A percentile compares a stretch with the other conserved stretches of the same genome.
phyloP scores from a whole-genome alignment of 2,113 vertebrate species.

The Cairina moschata region DNA sequence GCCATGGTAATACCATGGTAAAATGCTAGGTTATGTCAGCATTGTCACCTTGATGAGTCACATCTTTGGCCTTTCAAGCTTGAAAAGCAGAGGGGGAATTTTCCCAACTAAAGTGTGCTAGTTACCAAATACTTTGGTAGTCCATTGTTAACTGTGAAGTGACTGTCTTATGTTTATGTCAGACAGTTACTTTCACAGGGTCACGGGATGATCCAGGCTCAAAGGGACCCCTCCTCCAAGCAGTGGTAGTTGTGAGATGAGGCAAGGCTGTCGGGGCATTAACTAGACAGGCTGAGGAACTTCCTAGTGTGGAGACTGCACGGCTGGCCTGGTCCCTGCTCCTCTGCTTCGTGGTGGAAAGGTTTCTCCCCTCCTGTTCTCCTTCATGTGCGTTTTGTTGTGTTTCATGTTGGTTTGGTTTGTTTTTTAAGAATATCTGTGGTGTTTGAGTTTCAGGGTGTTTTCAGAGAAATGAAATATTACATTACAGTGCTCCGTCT shows the following conservation, averaged over 20 bases:
- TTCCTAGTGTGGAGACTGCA: not conserved
- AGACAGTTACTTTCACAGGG: conserved; percentile 13
- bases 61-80: not conserved
- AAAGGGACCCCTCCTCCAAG: conserved; percentile 11
- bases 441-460: not conserved
- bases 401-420: not conserved
- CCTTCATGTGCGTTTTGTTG: not conserved
- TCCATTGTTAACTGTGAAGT: conserved; percentile 18
- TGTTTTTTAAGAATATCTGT: not conserved
- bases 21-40: not conserved
- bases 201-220: conserved; percentile 25
- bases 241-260: not conserved
- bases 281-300: not conserved
- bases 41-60: not conserved
- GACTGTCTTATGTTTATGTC: not conserved
- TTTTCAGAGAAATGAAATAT: not conserved
- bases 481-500: not conserved
- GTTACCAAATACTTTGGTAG: conserved; percentile 32
- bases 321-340: not conserved
- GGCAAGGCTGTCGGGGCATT: not conserved
- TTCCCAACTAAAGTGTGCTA: not conserved
- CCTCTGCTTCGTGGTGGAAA: not conserved
- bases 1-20: not conserved
- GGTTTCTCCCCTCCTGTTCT: not conserved
- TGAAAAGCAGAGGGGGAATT: not conserved